Percentiles rank a stretch among this genome's conserved stretches.
phyloP scores from a whole-genome alignment of 2,888 invertebrate genomes.

The Hypercompe scribonia region DNA sequence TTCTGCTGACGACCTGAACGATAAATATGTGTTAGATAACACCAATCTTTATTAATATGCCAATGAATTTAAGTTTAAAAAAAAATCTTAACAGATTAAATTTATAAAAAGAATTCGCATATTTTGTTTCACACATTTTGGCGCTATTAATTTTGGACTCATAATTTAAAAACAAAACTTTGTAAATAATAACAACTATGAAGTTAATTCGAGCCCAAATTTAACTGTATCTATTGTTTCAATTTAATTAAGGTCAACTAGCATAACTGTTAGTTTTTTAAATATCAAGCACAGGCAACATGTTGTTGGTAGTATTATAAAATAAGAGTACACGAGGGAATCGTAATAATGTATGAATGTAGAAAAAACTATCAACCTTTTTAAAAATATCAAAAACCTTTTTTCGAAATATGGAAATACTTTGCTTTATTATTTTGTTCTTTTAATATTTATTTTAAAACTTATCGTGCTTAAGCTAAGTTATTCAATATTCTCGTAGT shows the following conservation, averaged over 20 bases:
- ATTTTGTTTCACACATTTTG: no score
- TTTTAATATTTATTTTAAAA: no score
- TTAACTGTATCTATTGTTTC: conserved; percentile 2
- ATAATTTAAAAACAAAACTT: neutral
- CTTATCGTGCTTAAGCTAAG: no score
- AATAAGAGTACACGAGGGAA: neutral
- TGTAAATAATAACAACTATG: neutral
- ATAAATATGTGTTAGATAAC: neutral
- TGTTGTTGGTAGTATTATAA: no score
- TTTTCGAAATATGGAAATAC: neutral
- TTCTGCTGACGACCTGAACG: neutral
- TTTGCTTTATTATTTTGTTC: no score
- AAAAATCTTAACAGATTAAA: no score
- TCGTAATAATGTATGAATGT: neutral
- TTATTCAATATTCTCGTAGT: no score
- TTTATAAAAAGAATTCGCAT: no score
- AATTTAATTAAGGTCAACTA: neutral
- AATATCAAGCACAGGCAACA: neutral
- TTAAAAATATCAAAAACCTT: neutral
- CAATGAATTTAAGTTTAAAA: no score
- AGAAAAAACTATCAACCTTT: neutral
- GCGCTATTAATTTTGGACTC: no score
- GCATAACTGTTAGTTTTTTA: neutral
- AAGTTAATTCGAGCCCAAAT: neutral
- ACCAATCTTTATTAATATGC: neutral